A percentile compares a stretch with the other conserved stretches of the same genome.
Evolutionary conservation across 2,113 vertebrate genomes (phyloP).

Genomic region (Gracilinanus agilis): DNA sequence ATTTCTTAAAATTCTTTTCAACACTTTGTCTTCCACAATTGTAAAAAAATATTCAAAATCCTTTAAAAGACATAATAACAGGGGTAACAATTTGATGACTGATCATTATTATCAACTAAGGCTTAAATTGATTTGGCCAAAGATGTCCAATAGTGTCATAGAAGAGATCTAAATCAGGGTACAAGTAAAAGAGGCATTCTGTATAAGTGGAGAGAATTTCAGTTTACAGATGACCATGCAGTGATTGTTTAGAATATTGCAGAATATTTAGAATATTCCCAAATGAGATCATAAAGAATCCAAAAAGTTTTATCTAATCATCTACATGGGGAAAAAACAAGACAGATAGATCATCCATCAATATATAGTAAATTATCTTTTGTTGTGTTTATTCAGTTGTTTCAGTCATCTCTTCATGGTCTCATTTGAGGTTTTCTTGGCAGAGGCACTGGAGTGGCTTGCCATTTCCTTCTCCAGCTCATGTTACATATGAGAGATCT

Average conservation of each 20-base stretch:
- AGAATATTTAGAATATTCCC: neutral
- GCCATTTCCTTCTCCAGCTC: too few relatives aligned
- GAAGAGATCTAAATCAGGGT: neutral
- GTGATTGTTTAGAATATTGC: neutral
- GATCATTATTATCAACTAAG: neutral
- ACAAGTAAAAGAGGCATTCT: neutral
- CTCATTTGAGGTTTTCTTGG: too few relatives aligned
- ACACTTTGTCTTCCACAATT: neutral
- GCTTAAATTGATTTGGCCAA: neutral
- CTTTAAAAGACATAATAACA: neutral
- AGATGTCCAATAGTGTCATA: neutral
- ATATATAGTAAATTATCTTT: neutral
- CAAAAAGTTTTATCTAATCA: neutral
- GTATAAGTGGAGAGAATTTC: neutral
- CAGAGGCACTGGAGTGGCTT: too few relatives aligned
- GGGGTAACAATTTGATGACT: neutral
- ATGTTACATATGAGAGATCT: too few relatives aligned
- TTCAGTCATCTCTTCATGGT: too few relatives aligned
- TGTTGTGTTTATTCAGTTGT: too few relatives aligned
- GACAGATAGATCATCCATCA: neutral
- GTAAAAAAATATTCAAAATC: neutral
- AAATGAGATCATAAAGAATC: neutral
- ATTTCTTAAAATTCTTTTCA: neutral
- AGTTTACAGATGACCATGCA: neutral
- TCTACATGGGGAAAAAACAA: neutral